Evolutionary conservation across 2,888 invertebrate genomes (phyloP).

Genomic region (Notodonta dromedarius): DNA sequence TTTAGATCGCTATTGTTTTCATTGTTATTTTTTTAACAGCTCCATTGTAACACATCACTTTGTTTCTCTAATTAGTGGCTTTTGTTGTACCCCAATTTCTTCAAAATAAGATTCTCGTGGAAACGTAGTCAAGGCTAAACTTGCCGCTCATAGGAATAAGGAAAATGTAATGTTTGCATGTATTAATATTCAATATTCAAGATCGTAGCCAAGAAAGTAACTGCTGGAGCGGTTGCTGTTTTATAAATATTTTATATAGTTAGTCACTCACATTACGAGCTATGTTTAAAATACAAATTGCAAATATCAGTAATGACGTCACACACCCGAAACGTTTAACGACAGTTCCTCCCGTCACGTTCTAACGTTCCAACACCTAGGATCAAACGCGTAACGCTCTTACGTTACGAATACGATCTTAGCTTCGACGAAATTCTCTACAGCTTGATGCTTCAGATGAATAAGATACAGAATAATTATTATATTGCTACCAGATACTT

Average conservation of each 20-base stretch:
- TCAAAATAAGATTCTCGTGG: background rate
- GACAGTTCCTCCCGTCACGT: constrained; percentile 43
- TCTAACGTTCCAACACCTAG: constrained; percentile 34
- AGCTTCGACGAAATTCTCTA: constrained; percentile 35
- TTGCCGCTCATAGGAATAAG: too few species aligned
- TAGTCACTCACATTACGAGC: too few species aligned
- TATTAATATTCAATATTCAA: too few species aligned
- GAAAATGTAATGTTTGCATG: too few species aligned
- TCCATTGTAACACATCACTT: constrained; percentile 3
- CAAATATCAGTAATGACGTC: too few species aligned
- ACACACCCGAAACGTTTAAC: constrained; percentile 39
- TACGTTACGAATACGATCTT: constrained; percentile 37
- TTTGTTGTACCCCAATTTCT: background rate
- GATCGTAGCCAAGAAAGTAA: too few species aligned
- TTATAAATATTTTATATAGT: too few species aligned
- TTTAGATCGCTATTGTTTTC: background rate
- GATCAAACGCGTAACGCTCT: constrained; percentile 14
- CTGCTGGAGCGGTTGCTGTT: too few species aligned
- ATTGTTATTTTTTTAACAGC: background rate
- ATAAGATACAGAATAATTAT: too few species aligned
- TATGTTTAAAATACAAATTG: too few species aligned
- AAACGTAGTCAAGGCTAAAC: too few species aligned
- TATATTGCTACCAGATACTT: too few species aligned
- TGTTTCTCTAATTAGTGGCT: background rate
- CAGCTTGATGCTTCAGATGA: constrained; percentile 19